Conservation (phyloP, 1,140 invertebrate species). For the Hypothenemus hampei region DNA sequence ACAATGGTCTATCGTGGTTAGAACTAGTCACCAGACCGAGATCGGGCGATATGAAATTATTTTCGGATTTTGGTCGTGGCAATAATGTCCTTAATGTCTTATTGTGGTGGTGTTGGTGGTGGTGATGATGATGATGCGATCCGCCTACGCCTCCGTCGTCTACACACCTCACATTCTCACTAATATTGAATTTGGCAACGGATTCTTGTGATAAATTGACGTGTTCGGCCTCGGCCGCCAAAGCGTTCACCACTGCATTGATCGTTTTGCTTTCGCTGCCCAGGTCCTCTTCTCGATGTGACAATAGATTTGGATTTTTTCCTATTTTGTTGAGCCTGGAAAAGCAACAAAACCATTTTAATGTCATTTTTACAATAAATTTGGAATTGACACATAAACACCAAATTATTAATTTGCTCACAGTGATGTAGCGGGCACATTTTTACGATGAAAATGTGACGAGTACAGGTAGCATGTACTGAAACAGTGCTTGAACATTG, state of each 20-base stretch:
- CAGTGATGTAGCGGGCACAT: no score
- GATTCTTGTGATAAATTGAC: conserved; percentile 71
- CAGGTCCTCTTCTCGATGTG: conserved; percentile 82
- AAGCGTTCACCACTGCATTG: conserved; percentile 84
- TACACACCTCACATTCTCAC: conserved; percentile 54
- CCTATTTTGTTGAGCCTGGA: conserved; percentile 93
- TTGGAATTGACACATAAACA: no score
- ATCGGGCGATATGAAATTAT: conserved; percentile 66
- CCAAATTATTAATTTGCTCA: no score
- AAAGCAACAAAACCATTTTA: no score
- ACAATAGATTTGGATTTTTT: conserved; percentile 94
- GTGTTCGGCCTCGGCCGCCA: conserved; percentile 82
- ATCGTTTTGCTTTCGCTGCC: conserved; percentile 86
- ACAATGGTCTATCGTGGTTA: conserved; percentile 57
- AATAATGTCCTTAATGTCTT: conserved; percentile 58
- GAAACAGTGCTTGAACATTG: no score
- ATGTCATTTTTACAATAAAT: no score
- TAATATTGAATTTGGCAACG: conserved; percentile 56
- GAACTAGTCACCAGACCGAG: conserved; percentile 41
- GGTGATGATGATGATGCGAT: no score
- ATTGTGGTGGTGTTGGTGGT: no score
- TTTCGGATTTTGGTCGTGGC: conserved; percentile 77
- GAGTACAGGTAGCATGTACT: no score
- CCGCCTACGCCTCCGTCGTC: conserved; percentile 62
- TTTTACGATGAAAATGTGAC: no score